Evolutionary conservation across 1,140 invertebrate genomes (phyloP).

Genomic region (Musca domestica): DNA sequence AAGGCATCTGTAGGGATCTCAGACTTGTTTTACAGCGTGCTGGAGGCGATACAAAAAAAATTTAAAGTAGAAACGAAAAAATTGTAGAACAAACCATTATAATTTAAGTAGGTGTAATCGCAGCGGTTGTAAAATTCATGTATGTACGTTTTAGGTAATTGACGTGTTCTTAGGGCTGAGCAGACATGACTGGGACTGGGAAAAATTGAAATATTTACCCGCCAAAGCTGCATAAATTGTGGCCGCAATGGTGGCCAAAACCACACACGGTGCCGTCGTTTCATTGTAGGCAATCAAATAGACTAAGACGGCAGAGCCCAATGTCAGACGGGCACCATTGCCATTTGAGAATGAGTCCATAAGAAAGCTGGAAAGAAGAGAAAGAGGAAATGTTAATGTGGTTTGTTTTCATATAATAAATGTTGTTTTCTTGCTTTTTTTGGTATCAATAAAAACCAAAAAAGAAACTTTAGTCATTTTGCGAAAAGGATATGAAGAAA

Average conservation of each 20-base stretch:
- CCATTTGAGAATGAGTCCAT: conserved; percentile 44
- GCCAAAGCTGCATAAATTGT: conserved; percentile 41
- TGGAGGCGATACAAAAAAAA: conserved; percentile 12
- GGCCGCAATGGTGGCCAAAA: conserved; percentile 44
- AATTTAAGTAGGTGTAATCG: background rate
- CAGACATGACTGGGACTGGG: background rate
- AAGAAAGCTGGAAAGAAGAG: conserved; percentile 32
- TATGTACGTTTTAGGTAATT: background rate
- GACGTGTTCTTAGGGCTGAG: background rate
- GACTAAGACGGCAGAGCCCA: conserved; percentile 43
- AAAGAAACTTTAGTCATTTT: too few relatives aligned
- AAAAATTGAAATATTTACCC: conserved; percentile 32
- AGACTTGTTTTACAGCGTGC: conserved; percentile 46
- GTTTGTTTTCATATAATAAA: background rate
- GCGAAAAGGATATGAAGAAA: too few relatives aligned
- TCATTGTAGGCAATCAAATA: conserved; percentile 51
- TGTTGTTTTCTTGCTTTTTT: too few relatives aligned
- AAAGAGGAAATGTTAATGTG: background rate
- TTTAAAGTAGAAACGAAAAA: too few relatives aligned
- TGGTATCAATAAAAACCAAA: too few relatives aligned
- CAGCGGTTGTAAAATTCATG: background rate
- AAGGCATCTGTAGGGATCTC: conserved; percentile 48
- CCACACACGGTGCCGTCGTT: conserved; percentile 35
- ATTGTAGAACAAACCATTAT: too few relatives aligned
- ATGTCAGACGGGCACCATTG: conserved; percentile 45